phyloP scores from a whole-genome alignment of 2,888 invertebrate species.

The Ernsta delagoae region DNA sequence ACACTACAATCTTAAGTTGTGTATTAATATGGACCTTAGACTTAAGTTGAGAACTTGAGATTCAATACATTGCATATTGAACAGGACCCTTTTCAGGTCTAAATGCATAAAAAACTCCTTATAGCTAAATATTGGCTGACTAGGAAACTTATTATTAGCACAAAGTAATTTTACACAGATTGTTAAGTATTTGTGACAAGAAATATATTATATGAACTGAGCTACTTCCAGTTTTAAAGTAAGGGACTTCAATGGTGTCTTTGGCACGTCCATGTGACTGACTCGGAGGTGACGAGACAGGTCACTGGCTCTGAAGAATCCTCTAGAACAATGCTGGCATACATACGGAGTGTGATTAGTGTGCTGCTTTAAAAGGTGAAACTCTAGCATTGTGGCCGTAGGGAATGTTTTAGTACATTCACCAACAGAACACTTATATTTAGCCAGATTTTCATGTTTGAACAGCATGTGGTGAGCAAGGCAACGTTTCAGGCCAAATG shows the following conservation, averaged over 20 bases:
- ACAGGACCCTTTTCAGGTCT: not conserved
- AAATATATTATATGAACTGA: conserved; percentile 17
- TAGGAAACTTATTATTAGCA: not conserved
- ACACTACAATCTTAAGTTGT: no score
- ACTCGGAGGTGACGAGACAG: conserved; percentile 69
- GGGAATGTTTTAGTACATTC: conserved; percentile 73
- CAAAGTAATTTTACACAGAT: no score
- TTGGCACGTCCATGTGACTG: conserved; percentile 64
- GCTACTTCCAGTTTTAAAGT: conserved; percentile 29
- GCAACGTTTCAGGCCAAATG: conserved; percentile 65
- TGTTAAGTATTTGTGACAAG: not conserved
- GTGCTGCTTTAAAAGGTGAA: conserved; percentile 75
- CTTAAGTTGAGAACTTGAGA: not conserved
- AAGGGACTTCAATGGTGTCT: conserved; percentile 43
- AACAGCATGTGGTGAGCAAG: conserved; percentile 71
- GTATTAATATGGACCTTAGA: no score
- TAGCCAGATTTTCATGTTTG: conserved; percentile 71
- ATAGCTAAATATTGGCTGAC: not conserved
- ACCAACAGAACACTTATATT: conserved; percentile 73
- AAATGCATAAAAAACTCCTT: conserved; percentile 5
- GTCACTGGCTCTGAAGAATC: conserved; percentile 74
- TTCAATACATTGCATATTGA: not conserved
- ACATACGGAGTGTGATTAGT: conserved; percentile 73
- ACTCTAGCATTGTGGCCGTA: conserved; percentile 72
- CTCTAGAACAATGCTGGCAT: conserved; percentile 72